Evolutionary conservation across 1,140 invertebrate species (phyloP), one percentile per base, ranked within the genome.

Genomic region (Drosophila neocordata): DNA sequence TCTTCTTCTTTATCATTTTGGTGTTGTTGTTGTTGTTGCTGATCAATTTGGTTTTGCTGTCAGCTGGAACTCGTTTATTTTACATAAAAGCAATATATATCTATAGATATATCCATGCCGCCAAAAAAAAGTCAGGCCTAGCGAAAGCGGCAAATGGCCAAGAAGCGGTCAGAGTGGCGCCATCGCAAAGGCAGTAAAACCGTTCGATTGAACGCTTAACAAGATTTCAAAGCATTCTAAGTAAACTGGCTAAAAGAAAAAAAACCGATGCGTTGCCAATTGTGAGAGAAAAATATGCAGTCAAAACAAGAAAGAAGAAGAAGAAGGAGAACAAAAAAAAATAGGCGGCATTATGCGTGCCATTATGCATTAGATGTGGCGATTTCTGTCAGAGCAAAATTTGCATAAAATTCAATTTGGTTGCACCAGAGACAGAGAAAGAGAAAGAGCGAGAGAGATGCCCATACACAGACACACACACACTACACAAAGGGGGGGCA

Each of bases 331-430:
- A n/a, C n/a, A 22, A 41, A n/a, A n/a, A 15, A 20, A 35, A 13
- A 3, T 18, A 38, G 35, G 22, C 56, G 52, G 22, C 51, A 62
- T 8, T 38, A 57, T 75, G 73, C 59, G 66, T 73, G 76, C 72
- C 68, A 83, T 88, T 89, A 89, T 80, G 80, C 84, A 88, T 87
- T 87, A 87, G 83, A 83, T 82, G 79, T 87, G 83, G 83, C 72
- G 79, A 79, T 88, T 83, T 76, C 74, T 65, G 78, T 78, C 66
- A 73, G 31, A 84, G 66, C 69, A 79, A 87, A 88, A 87, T 88
- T 88, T 88, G 84, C 83, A 87, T 88, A 88, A 88, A 87, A 88
- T 88, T 88, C 83, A 87, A 87, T 88, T 87, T 88, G 76, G 60
- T 51, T 72, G 75, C 66, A 64, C 70, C 67, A 44, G 38, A 87